Evolutionary conservation across 2,888 invertebrate species (phyloP).

Genomic region (Calameuta pallipes): DNA sequence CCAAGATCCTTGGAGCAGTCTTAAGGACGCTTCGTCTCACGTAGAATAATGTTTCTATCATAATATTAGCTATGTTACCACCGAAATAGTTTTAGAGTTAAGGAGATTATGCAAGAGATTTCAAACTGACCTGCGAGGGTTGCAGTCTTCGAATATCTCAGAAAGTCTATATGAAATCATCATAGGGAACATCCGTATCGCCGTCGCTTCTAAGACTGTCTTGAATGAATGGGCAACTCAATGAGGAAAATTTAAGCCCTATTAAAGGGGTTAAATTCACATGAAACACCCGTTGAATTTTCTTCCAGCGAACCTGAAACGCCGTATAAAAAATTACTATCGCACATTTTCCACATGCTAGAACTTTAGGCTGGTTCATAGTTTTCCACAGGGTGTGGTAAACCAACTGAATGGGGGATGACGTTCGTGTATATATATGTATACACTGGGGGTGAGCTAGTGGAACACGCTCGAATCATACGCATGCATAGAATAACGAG

Average conservation of each 20-base stretch:
- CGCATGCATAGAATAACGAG: slow-evolving; percentile 60
- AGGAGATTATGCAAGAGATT: slow-evolving; percentile 13
- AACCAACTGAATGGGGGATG: slow-evolving; percentile 27
- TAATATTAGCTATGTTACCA: slow-evolving; percentile 27
- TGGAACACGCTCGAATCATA: slow-evolving; percentile 50
- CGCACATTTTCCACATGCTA: neutral
- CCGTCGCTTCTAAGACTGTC: neutral
- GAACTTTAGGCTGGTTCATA: neutral
- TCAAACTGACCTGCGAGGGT: neutral
- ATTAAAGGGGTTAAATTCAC: neutral
- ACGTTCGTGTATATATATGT: slow-evolving; percentile 22
- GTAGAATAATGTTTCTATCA: slow-evolving; percentile 37
- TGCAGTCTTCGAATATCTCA: neutral
- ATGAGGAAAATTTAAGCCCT: neutral
- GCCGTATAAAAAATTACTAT: neutral
- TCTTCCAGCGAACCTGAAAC: neutral
- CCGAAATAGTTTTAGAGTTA: slow-evolving; percentile 6
- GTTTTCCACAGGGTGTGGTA: slow-evolving; percentile 16
- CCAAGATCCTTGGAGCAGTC: slow-evolving; percentile 40
- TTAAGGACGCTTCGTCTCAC: slow-evolving; percentile 41
- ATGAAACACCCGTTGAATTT: neutral
- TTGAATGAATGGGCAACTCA: neutral
- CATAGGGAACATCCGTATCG: neutral
- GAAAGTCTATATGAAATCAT: neutral
- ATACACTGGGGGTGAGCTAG: neutral